phyloP scores from a whole-genome alignment of 2,888 invertebrate genomes.

The Arrhopalites spinosus region DNA sequence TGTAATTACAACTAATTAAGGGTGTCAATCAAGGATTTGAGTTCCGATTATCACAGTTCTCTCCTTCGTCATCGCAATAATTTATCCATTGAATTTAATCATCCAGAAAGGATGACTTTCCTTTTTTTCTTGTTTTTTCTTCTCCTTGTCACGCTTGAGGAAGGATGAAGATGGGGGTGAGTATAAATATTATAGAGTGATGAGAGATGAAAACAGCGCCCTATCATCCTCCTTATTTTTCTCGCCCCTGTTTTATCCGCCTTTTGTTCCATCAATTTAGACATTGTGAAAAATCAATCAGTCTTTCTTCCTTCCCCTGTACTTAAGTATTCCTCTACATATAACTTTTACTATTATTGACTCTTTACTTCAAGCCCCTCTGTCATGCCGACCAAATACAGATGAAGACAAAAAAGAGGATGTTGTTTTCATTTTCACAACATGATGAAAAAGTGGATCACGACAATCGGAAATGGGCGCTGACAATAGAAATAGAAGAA shows the following conservation, averaged over 20 bases:
- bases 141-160: background rate
- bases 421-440: background rate
- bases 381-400: too few species aligned
- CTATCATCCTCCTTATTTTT: background rate
- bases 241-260: constrained; percentile 9
- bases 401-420: too few species aligned
- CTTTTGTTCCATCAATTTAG: constrained; percentile 18
- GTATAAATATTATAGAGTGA: background rate
- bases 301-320: background rate
- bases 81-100: constrained; percentile 34
- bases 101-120: constrained; percentile 38
- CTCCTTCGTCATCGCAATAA: constrained; percentile 7
- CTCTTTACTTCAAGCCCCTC: too few species aligned
- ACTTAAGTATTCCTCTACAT: background rate
- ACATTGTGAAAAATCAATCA: constrained; percentile 20
- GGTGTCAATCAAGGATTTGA: constrained; percentile 39
- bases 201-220: background rate
- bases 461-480: background rate
- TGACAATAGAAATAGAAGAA: background rate
- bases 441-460: background rate
- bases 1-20: constrained; percentile 44
- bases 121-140: constrained; percentile 15
- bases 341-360: too few species aligned
- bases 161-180: background rate
- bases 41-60: constrained; percentile 8